Evolutionary conservation across 2,113 vertebrate genomes (phyloP).

Genomic region (Entelurus aequoreus): DNA sequence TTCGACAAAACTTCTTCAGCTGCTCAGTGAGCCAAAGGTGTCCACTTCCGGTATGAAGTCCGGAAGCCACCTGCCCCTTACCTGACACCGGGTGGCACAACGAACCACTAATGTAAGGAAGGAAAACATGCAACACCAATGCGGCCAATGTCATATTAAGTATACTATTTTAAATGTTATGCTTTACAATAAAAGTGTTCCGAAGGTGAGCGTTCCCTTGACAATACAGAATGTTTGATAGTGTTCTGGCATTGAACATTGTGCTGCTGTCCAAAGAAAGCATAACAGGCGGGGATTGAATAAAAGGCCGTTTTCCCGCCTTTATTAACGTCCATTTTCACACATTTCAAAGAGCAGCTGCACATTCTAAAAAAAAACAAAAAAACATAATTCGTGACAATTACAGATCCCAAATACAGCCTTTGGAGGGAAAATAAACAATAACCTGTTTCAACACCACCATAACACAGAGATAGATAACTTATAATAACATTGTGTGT

Average conservation of each 20-base stretch:
- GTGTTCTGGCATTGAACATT: no score
- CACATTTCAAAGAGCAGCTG: constrained; percentile 37
- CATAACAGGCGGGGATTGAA: no score
- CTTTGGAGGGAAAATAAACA: constrained; percentile 2
- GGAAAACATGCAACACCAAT: no score
- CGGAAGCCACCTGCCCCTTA: constrained; percentile 33
- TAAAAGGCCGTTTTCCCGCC: no score
- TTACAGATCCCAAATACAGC: constrained; percentile 35
- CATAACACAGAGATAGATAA: neutral
- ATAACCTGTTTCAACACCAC: constrained; percentile 41
- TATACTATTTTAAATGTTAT: no score
- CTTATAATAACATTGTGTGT: neutral
- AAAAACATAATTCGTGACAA: constrained; percentile 8
- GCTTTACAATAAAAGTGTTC: neutral
- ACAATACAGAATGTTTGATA: neutral
- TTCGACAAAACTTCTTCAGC: neutral
- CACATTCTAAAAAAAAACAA: neutral
- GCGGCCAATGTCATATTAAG: no score
- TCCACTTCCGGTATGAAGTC: constrained; percentile 61
- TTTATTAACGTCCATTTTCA: constrained; percentile 8
- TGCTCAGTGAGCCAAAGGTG: neutral
- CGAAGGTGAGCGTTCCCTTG: neutral
- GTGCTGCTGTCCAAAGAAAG: no score
- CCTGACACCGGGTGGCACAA: constrained; percentile 14
- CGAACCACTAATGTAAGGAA: neutral